Conservation (phyloP, 2,797 vertebrate genomes). For the Melanotaenia nigrans region DNA sequence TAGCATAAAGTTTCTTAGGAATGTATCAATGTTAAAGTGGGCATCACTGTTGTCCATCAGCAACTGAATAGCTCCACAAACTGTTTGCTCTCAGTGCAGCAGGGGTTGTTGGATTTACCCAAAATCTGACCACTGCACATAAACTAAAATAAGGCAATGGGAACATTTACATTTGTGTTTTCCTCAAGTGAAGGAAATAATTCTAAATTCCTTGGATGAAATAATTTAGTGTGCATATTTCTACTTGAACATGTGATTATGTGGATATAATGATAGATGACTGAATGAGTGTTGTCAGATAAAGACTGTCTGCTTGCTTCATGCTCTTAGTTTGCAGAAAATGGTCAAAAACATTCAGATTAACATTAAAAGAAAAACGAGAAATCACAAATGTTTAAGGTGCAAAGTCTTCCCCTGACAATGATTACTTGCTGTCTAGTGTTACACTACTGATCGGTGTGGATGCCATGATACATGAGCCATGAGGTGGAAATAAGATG, state of each 20-base stretch:
- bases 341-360: not conserved
- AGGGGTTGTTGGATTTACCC: constrained; percentile 26
- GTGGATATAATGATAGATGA: constrained; percentile 24
- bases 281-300: constrained; percentile 30
- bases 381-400: constrained; percentile 1
- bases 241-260: constrained; percentile 7
- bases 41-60: constrained; percentile 15
- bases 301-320: constrained; percentile 11
- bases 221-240: constrained; percentile 10
- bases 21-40: constrained; percentile 45
- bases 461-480: constrained; percentile 56
- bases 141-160: constrained; percentile 66
- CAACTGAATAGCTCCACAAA: constrained; percentile 38
- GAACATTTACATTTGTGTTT: constrained; percentile 46
- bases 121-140: constrained; percentile 36
- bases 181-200: constrained; percentile 29
- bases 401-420: constrained; percentile 29
- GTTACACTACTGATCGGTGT: constrained; percentile 30
- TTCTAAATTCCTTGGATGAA: constrained; percentile 10
- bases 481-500: constrained; percentile 65
- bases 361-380: constrained; percentile 8
- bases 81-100: constrained; percentile 25
- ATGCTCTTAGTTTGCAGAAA: constrained; percentile 11
- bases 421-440: constrained; percentile 3
- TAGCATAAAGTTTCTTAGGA: constrained; percentile 40